Evolutionary conservation across 2,113 vertebrate species (phyloP).

Genomic region (Oceanodroma tethys): DNA sequence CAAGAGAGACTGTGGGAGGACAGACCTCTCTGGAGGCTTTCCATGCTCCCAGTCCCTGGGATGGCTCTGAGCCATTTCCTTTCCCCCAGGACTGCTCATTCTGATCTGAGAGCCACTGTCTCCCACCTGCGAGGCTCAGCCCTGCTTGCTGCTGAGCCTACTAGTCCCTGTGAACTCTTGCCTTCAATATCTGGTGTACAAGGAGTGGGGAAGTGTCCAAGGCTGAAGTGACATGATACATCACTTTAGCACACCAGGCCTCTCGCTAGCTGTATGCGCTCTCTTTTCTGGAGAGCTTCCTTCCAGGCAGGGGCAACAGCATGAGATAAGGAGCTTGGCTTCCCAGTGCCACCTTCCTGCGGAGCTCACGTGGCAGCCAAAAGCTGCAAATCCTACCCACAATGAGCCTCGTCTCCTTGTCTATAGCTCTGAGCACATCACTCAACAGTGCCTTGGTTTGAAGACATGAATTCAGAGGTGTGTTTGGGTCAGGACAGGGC

Average conservation of each 20-base stretch:
- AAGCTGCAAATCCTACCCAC: not conserved
- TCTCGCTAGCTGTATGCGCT: not conserved
- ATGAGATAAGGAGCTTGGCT: not conserved
- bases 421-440: not conserved
- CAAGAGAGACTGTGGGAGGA: not conserved
- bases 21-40: not conserved
- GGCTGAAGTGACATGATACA: not conserved
- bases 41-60: not conserved
- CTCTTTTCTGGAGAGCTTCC: not conserved
- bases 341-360: not conserved
- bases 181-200: not conserved
- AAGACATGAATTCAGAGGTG: not conserved
- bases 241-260: not conserved
- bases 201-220: not conserved
- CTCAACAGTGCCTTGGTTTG: not conserved
- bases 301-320: not conserved
- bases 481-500: not conserved
- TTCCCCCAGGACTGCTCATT: not conserved
- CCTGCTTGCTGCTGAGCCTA: not conserved
- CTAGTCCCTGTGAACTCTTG: not conserved
- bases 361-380: not conserved
- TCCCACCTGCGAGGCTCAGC: not conserved
- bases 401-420: not conserved
- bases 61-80: not conserved
- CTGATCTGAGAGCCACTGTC: rapidly evolving